Percentiles rank a stretch among this genome's conserved stretches.
Evolutionary conservation across 2,797 vertebrate species (phyloP).

Genomic region (Pseudochirops corinnae): DNA sequence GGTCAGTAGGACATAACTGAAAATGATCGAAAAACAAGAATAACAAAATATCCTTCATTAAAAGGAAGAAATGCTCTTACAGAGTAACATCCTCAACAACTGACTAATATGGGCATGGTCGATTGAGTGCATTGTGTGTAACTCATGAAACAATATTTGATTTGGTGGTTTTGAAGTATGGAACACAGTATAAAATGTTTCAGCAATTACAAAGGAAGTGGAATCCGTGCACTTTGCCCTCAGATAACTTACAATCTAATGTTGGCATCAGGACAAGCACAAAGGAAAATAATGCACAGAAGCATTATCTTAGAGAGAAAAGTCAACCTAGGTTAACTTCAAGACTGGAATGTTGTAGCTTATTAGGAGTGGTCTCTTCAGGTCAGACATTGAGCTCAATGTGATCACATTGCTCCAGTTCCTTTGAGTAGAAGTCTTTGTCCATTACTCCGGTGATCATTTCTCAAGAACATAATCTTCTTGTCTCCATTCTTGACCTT

Average conservation of each 20-base stretch:
- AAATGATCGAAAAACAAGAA: no score
- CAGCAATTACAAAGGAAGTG: slow-evolving; percentile 12
- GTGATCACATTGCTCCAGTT: slow-evolving; percentile 11
- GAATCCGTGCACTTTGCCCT: not conserved
- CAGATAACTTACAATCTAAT: slow-evolving; percentile 3
- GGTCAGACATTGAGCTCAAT: slow-evolving; percentile 38
- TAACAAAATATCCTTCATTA: no score
- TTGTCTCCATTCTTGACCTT: slow-evolving; percentile 57
- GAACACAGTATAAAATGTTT: not conserved
- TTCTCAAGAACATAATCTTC: slow-evolving; percentile 49
- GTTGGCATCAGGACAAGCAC: not conserved
- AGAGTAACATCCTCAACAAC: no score
- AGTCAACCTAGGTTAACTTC: not conserved
- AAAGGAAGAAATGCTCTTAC: no score
- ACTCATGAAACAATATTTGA: not conserved
- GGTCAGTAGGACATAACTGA: no score
- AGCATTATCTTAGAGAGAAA: not conserved
- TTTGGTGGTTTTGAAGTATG: not conserved
- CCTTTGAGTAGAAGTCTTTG: slow-evolving; percentile 46
- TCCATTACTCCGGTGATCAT: slow-evolving; percentile 37
- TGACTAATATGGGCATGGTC: no score
- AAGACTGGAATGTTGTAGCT: not conserved
- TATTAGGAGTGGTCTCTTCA: not conserved
- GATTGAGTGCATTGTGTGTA: no score
- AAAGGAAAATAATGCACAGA: slow-evolving; percentile 7